Base-by-base conservation (phyloP, 1,140 invertebrate genomes). In the Brachionus calyciflorus region DNA sequence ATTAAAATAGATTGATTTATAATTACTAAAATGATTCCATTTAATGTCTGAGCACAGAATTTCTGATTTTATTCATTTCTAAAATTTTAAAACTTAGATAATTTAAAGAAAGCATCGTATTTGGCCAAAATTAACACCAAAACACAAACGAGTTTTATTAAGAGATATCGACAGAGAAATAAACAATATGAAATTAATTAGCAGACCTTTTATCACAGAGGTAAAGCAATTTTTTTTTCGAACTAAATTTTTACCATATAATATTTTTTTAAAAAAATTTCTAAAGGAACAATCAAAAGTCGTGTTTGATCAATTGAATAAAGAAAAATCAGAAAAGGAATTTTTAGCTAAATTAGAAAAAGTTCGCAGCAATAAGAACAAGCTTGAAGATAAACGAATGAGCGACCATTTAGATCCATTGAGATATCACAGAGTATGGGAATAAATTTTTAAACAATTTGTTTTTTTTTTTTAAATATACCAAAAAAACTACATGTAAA, bases 111-210 rank as follows among this genome's bases (percentile, higher is more conserved):
- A 73, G 21, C 46, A 73, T 53, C 69, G 69, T 40, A 30, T 73
- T 17, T 73, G 69, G 69, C 69, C 69, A 3, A 73, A 73, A 73
- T 30, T 51, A n/a, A 73, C 46, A 14, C 46, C 24, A 4, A 49
- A 41, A 40, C 37, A 73, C 19, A 49, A 55, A 19, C 21, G 48
- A 10, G 17, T 37, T 51, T 73, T 73, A 24, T 12, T 73, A 37
- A 40, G 46, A 51, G 17, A 55, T 51, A 73, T 73, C 33, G 69
- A 73, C 14, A 73, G 17, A 37, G 69, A 73, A 53, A 51, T 73
- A 17, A 51, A 73, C 48, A 73, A 73, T 24, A 73, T 73, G 69
- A 73, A 73, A 24, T 19, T 73, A 10, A 73, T 73, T 14, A 73
- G 69, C 37, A 21, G 69, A 24, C 46, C 69, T 9, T 73, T 51